Conservation (phyloP, 2,888 invertebrate species). For the Itoplectis maculator region DNA sequence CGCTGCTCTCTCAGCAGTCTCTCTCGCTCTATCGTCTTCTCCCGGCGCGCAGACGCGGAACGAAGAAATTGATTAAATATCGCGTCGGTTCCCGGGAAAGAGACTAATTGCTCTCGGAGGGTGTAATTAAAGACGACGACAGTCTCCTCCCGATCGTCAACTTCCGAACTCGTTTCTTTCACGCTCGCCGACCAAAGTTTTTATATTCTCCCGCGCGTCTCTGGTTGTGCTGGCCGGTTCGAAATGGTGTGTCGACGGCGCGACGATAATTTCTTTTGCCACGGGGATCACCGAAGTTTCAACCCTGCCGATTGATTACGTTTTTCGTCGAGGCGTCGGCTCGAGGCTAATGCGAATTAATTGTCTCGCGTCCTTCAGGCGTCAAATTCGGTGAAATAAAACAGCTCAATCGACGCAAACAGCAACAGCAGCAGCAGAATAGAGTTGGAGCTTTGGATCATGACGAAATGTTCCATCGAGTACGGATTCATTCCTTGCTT, state of each 20-base stretch:
- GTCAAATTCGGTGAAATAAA: no score
- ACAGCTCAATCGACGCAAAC: no score
- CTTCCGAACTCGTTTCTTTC: constrained; percentile 3
- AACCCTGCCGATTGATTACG: background rate
- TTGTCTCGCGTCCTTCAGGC: no score
- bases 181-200: background rate
- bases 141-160: constrained; percentile 7
- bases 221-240: background rate
- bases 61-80: constrained; percentile 48
- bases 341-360: no score
- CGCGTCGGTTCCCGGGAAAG: constrained; percentile 19
- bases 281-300: background rate
- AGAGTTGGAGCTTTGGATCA: no score
- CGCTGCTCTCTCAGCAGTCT: no score
- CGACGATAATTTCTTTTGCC: background rate
- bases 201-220: background rate
- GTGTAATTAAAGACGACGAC: constrained; percentile 23
- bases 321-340: background rate
- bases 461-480: no score
- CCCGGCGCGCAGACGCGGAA: background rate
- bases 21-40: constrained; percentile 24
- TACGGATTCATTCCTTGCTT: no score
- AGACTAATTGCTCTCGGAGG: constrained; percentile 30
- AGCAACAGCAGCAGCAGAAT: no score
- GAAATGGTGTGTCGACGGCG: background rate